A percentile compares a stretch with the other conserved stretches of the same genome.
These are phyloP conservation scores for Lycocorax pyrrhopterus DNA, from an alignment of 2,113 vertebrate genomes.

Conservation along the genomic window DNA sequence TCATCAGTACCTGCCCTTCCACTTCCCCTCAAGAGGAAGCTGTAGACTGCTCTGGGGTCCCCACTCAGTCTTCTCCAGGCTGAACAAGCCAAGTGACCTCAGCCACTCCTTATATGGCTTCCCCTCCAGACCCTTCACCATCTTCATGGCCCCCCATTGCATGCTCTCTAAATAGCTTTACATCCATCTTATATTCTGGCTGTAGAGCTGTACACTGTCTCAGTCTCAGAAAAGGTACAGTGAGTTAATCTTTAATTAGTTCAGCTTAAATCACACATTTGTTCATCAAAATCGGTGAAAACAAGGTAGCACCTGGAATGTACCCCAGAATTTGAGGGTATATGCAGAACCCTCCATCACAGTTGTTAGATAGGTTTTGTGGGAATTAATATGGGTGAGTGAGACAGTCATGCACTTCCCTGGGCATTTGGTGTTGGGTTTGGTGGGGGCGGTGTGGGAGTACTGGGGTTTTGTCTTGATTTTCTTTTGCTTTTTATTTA, in stretches of 20 bases:
- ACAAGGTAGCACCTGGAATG: background rate
- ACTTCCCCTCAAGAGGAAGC: fast-evolving
- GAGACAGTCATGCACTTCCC: background rate
- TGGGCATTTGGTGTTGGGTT: background rate
- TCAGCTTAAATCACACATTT: background rate
- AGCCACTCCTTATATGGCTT: background rate
- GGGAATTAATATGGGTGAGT: background rate
- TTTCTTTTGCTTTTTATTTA: background rate
- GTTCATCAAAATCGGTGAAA: background rate
- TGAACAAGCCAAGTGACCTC: background rate
- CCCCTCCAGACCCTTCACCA: background rate
- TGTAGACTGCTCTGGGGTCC: background rate
- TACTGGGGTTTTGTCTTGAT: background rate
- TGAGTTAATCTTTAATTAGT: background rate
- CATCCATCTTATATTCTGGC: background rate
- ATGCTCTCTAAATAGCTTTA: background rate
- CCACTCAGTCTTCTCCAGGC: background rate
- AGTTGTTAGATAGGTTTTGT: background rate
- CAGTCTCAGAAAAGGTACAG: background rate
- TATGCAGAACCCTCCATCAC: background rate
- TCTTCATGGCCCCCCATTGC: background rate
- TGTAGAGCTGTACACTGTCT: background rate
- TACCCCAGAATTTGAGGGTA: background rate
- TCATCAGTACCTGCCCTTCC: background rate
- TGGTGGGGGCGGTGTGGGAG: background rate